Base-by-base conservation (phyloP, 2,888 invertebrate genomes). In the Limenitis arthemis region DNA sequence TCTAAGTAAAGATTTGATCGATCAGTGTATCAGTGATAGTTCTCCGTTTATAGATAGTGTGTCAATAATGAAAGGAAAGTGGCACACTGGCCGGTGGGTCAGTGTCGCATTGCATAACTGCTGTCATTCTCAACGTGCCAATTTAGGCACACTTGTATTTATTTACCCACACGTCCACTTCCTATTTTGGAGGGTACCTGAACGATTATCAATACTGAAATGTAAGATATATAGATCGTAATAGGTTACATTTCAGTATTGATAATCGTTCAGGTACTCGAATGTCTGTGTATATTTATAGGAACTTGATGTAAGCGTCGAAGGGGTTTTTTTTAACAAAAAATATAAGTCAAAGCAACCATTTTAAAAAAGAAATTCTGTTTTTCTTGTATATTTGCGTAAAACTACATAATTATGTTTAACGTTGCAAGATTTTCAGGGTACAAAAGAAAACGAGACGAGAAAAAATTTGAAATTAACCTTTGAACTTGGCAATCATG, bases 61-160 rank as follows among this genome's bases (percentile, higher is more conserved):
- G 85, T 83, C 83, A 82, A 83, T 83, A 83, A 78, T 77, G 79
- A 84, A 83, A 82, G 76, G 83, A 83, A 85, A 85, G 85, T 84
- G 73, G 81, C 77, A 70, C 84, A 73, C 59, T 52, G 72, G 67
- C 63, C 72, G 77, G 77, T 84, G 74, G 86, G 86, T 85, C 86
- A 86, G 82, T 85, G 85, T 83, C 86, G 80, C 67, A 70, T 84
- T 83, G 77, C 82, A 77, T 84, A 84, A 86, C 72, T 62, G 64
- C 67, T 74, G 79, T 80, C 75, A 79, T 72, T 73, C 68, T 58
- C 64, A 60, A 50, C 72, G 78, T 75, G 69, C 75, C 70, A 70
- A 72, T 75, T 80, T 76, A 61, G 70, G 70, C 65, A 64, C 47
- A 64, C 53, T 52, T 54, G 58, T 55, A 20, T 20, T 52, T 55